Evolutionary conservation across 2,888 invertebrate species (phyloP).

Genomic region (Stenoptilia bipunctidactyla): DNA sequence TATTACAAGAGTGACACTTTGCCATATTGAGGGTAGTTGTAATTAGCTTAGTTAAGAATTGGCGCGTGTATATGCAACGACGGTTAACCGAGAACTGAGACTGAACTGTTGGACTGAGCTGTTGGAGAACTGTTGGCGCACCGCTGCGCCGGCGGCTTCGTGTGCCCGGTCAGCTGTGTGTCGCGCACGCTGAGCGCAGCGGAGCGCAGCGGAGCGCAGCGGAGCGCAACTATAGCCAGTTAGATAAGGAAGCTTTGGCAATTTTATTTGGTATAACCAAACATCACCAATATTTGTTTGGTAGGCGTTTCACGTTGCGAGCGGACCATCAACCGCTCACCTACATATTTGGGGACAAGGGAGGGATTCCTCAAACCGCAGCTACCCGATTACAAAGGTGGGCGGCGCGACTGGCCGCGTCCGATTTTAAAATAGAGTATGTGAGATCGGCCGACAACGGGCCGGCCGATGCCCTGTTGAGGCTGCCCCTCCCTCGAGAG

Average conservation of each 20-base stretch:
- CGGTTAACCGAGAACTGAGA: too few species aligned
- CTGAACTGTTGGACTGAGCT: too few species aligned
- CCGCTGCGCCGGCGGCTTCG: conserved; percentile 8
- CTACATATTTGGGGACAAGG: conserved; percentile 25
- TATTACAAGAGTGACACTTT: too few species aligned
- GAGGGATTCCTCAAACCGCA: conserved; percentile 20
- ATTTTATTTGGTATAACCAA: conserved; percentile 15
- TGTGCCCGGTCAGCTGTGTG: conserved; percentile 16
- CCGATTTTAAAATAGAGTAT: conserved; percentile 18
- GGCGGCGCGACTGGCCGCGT: conserved; percentile 22
- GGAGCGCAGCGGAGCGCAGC: too few species aligned
- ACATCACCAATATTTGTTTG: conserved; percentile 17
- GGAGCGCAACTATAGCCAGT: conserved; percentile 19
- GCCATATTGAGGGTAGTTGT: too few species aligned
- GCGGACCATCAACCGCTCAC: conserved; percentile 37
- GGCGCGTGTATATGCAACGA: too few species aligned
- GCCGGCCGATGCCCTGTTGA: conserved; percentile 14
- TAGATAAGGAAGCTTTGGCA: conserved; percentile 18
- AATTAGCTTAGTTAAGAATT: too few species aligned
- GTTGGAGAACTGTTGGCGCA: conserved; percentile 13
- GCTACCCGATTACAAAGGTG: conserved; percentile 22
- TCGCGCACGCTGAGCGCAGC: conserved; percentile 18
- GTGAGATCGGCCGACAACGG: conserved; percentile 11
- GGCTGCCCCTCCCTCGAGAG: conserved; percentile 9
- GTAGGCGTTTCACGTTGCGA: conserved; percentile 9